phyloP scores from a whole-genome alignment of 2,888 invertebrate species.

The Cacoxenus indagator region DNA sequence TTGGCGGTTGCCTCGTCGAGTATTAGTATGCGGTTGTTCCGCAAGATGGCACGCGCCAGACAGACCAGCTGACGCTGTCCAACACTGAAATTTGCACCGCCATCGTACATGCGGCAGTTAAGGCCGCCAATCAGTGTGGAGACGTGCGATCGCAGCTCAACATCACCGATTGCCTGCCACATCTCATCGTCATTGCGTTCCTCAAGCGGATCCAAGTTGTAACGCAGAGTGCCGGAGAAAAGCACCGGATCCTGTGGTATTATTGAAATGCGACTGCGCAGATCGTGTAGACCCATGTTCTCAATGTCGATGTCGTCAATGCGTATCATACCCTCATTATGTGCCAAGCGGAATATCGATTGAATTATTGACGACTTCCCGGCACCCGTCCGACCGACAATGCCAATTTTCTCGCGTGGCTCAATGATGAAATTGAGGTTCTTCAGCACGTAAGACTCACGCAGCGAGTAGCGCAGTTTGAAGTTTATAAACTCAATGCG shows the following conservation, averaged over 20 bases:
- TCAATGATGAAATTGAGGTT: constrained; percentile 77
- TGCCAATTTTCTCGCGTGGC: constrained; percentile 78
- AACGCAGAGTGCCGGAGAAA: constrained; percentile 86
- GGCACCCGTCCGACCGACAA: constrained; percentile 90
- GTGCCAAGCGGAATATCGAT: constrained; percentile 86
- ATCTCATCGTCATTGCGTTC: constrained; percentile 80
- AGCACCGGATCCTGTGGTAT: constrained; percentile 94
- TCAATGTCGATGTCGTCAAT: constrained; percentile 83
- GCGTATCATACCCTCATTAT: constrained; percentile 80
- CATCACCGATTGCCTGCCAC: constrained; percentile 84
- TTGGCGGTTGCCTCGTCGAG: constrained; percentile 94
- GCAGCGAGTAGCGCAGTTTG: constrained; percentile 78
- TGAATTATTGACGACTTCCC: constrained; percentile 88
- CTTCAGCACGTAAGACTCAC: constrained; percentile 81
- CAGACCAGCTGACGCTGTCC: constrained; percentile 92
- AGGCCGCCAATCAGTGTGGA: constrained; percentile 75
- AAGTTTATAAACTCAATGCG: constrained; percentile 78
- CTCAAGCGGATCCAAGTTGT: constrained; percentile 88
- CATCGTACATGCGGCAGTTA: constrained; percentile 79
- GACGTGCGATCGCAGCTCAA: constrained; percentile 82
- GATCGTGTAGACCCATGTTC: constrained; percentile 81
- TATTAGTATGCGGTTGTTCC: constrained; percentile 84
- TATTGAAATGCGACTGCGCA: constrained; percentile 87
- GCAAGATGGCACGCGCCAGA: constrained; percentile 85
- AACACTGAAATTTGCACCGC: constrained; percentile 87